phyloP scores from a whole-genome alignment of 1,140 invertebrate genomes.

The Leptinotarsa defecta region DNA sequence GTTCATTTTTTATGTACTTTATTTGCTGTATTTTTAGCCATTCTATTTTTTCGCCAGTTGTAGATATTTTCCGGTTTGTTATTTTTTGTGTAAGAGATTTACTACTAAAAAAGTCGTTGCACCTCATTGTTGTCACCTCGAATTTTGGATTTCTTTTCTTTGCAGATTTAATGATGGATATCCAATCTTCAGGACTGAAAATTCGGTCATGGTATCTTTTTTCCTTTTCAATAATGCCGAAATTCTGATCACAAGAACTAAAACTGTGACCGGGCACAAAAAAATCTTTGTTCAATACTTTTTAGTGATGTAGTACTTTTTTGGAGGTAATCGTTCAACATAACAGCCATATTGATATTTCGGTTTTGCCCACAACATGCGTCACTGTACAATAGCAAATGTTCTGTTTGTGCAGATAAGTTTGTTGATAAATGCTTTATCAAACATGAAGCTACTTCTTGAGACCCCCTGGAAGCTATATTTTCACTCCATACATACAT shows the following conservation, averaged over 20 bases:
- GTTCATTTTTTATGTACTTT: too few species aligned
- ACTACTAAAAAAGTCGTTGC: constrained; percentile 20
- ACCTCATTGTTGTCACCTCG: constrained; percentile 20
- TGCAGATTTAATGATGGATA: constrained; percentile 20
- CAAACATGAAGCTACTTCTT: constrained; percentile 5
- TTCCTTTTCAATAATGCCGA: constrained; percentile 26
- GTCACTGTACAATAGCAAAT: constrained; percentile 23
- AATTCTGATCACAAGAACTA: constrained; percentile 10
- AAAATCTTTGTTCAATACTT: constrained; percentile 5
- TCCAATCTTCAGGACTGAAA: constrained; percentile 17
- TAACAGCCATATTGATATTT: constrained; percentile 16
- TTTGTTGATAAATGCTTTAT: constrained; percentile 15
- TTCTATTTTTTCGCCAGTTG: background rate
- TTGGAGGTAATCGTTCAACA: constrained; percentile 22
- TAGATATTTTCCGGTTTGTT: background rate
- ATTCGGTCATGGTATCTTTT: constrained; percentile 19
- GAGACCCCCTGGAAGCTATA: background rate
- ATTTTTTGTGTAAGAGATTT: background rate
- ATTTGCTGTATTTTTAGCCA: background rate
- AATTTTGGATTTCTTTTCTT: constrained; percentile 25
- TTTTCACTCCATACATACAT: background rate
- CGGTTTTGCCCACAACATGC: constrained; percentile 23
- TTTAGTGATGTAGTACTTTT: background rate
- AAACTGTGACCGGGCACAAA: constrained; percentile 21
- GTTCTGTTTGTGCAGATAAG: background rate